Percentiles rank a stretch among this genome's conserved stretches.
phyloP scores from a whole-genome alignment of 2,888 invertebrate genomes.

The Chymomyza caudatula region DNA sequence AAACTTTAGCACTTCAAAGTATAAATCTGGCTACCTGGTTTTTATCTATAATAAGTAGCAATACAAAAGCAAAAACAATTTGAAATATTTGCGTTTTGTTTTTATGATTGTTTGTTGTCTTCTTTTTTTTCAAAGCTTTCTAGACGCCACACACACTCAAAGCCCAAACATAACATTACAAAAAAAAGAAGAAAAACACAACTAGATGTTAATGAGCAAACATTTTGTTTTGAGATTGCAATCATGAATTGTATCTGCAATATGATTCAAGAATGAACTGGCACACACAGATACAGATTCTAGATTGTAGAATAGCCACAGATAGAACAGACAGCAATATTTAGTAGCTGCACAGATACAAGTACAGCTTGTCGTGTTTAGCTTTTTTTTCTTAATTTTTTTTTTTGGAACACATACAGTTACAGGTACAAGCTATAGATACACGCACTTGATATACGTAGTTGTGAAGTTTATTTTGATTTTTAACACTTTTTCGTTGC shows the following conservation, averaged over 20 bases:
- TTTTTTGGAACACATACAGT: constrained; percentile 9
- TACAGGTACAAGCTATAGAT: not conserved
- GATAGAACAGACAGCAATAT: not conserved
- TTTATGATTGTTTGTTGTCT: not conserved
- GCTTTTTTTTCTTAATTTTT: not conserved
- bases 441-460: constrained; percentile 35
- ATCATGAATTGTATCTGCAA: constrained; percentile 25
- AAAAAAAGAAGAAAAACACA: not conserved
- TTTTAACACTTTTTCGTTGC: constrained; percentile 62
- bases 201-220: constrained; percentile 40
- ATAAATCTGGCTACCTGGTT: not conserved
- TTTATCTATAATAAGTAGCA: not conserved
- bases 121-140: not conserved
- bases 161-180: not conserved
- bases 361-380: no score
- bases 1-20: not conserved
- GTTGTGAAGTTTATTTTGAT: constrained; percentile 69
- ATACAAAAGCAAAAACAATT: not conserved
- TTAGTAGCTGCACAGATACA: not conserved
- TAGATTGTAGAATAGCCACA: not conserved
- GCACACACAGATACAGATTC: constrained; percentile 4
- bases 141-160: not conserved
- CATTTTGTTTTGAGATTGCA: constrained; percentile 27
- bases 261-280: constrained; percentile 36
- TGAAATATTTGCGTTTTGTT: not conserved